Conservation (phyloP, 2,797 vertebrate genomes). For the Cottoperca gobio region DNA sequence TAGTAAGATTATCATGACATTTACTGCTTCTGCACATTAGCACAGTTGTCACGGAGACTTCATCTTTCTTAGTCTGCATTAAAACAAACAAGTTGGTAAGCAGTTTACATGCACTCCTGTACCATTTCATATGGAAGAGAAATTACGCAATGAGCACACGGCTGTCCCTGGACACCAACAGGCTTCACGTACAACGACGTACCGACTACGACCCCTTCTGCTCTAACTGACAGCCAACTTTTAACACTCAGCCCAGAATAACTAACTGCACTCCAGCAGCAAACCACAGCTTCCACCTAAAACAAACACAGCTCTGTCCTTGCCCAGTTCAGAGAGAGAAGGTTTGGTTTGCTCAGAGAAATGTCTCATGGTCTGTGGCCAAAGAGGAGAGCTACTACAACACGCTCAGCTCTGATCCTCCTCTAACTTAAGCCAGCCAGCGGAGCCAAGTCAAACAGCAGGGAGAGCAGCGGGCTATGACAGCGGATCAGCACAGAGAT, state of each 20-base stretch:
- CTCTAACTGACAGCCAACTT: slow-evolving; percentile 71
- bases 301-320: slow-evolving; percentile 53
- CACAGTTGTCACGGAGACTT: background rate
- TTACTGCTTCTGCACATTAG: background rate
- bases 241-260: slow-evolving; percentile 58
- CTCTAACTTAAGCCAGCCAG: slow-evolving; percentile 62
- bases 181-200: slow-evolving; percentile 41
- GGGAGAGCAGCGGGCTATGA: slow-evolving; percentile 51
- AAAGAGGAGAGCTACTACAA: slow-evolving; percentile 48
- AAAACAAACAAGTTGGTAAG: slow-evolving; percentile 9
- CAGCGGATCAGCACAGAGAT: slow-evolving; percentile 65
- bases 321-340: slow-evolving; percentile 34
- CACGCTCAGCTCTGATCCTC: slow-evolving; percentile 38
- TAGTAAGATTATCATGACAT: background rate
- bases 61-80: background rate
- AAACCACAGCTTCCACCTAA: slow-evolving; percentile 63
- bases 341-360: slow-evolving; percentile 36
- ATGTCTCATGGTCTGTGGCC: slow-evolving; percentile 52
- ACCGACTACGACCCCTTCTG: slow-evolving; percentile 19
- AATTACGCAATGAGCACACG: slow-evolving; percentile 72
- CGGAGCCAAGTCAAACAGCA: slow-evolving; percentile 54
- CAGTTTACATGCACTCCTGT: slow-evolving; percentile 24
- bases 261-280: slow-evolving; percentile 32
- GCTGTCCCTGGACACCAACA: slow-evolving; percentile 63
- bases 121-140: slow-evolving; percentile 35